phyloP scores from a whole-genome alignment of 2,113 vertebrate genomes.

The Heterotis niloticus region DNA sequence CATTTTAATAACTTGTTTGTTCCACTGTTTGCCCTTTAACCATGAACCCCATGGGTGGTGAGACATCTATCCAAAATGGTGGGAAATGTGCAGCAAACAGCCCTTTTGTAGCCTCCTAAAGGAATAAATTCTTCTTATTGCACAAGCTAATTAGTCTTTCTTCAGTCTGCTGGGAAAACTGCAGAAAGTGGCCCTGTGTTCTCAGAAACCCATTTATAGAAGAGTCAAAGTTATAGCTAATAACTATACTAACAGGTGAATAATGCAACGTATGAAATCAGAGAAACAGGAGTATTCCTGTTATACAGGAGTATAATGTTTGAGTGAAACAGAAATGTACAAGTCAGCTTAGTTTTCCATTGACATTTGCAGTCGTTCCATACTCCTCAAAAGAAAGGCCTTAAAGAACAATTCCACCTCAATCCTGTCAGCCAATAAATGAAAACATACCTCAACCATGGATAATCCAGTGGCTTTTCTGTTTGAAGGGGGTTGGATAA shows the following conservation, averaged over 20 bases:
- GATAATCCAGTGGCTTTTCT: background rate
- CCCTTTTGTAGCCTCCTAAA: background rate
- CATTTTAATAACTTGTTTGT: background rate
- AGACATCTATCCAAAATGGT: background rate
- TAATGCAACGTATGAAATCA: background rate
- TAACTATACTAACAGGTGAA: background rate
- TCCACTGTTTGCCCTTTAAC: background rate
- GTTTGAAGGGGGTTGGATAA: background rate
- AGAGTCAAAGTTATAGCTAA: background rate
- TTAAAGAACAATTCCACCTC: no score
- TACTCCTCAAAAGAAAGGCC: no score
- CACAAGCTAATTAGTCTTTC: conserved; percentile 11
- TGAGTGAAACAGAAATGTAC: no score
- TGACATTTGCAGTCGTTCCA: no score
- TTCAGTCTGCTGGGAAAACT: background rate
- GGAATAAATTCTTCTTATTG: background rate
- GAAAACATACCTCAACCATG: background rate
- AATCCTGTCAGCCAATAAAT: background rate
- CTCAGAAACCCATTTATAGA: background rate
- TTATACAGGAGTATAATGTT: no score
- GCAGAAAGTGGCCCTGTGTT: background rate
- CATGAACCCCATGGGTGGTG: background rate
- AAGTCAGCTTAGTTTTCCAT: no score
- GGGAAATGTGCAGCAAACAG: background rate
- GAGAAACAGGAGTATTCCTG: background rate